Percentiles rank a stretch among this genome's conserved stretches.
phyloP scores from a whole-genome alignment of 2,797 vertebrate genomes.

The Psittacula derbiana region DNA sequence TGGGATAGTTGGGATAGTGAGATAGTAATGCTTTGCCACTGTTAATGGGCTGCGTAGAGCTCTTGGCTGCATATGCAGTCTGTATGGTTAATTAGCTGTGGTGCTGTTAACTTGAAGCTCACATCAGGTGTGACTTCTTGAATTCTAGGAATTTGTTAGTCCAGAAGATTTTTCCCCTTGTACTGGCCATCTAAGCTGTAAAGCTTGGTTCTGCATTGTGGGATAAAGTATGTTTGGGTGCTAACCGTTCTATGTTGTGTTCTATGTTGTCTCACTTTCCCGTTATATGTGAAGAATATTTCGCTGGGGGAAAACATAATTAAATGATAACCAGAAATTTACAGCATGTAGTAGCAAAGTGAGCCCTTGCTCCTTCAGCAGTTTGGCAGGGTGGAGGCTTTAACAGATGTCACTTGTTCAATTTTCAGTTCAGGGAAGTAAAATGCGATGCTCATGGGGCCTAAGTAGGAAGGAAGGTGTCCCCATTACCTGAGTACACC shows the following conservation, averaged over 20 bases:
- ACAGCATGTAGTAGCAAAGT: neutral
- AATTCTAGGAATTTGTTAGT: neutral
- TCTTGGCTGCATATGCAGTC: neutral
- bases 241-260: neutral
- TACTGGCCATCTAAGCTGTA: neutral
- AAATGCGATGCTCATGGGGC: rapidly evolving
- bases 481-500: rapidly evolving
- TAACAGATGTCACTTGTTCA: neutral
- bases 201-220: neutral
- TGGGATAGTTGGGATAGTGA: neutral
- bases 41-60: neutral
- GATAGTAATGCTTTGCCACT: neutral
- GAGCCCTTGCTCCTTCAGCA: neutral
- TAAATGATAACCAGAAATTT: neutral
- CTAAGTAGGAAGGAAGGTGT: neutral
- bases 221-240: neutral
- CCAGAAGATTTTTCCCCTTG: neutral
- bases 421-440: neutral
- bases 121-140: rapidly evolving
- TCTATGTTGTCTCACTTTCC: neutral
- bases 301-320: neutral
- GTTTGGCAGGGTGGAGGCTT: neutral
- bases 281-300: neutral
- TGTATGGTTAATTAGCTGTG: neutral
- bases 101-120: neutral